Percentiles rank a stretch among this genome's conserved stretches.
phyloP scores from a whole-genome alignment of 2,113 vertebrate genomes.

The Psephotus haematonotus region DNA sequence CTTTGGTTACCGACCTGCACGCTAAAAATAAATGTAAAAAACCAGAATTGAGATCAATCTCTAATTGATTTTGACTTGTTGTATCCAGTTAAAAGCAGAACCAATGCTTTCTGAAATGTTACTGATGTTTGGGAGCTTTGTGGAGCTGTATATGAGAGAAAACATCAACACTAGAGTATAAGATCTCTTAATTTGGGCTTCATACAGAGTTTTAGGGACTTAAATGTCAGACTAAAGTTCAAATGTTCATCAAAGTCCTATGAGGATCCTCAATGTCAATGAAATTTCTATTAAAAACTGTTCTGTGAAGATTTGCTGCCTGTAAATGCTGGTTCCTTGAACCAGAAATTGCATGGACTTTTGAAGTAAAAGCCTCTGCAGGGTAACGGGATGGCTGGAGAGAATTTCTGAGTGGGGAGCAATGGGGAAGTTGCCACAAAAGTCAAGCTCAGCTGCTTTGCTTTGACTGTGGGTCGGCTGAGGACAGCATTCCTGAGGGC shows the following conservation, averaged over 20 bases:
- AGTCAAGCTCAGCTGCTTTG: neutral
- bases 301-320: neutral
- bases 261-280: neutral
- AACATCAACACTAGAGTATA: constrained; percentile 4
- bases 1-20: constrained; percentile 34
- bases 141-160: neutral
- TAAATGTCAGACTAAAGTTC: constrained; percentile 59
- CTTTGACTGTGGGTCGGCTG: neutral
- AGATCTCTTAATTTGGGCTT: constrained; percentile 55
- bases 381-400: neutral
- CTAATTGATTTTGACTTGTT: constrained; percentile 65
- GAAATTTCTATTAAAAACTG: constrained; percentile 10
- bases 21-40: constrained; percentile 49
- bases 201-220: constrained; percentile 36
- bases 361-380: neutral
- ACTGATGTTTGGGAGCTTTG: constrained; percentile 14
- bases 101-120: constrained; percentile 27
- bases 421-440: neutral
- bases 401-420: neutral
- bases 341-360: neutral
- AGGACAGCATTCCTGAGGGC: neutral
- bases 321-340: neutral
- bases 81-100: constrained; percentile 50
- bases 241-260: constrained; percentile 41
- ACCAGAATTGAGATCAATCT: constrained; percentile 46